These are phyloP conservation scores for Triplophysa tibetana DNA, from an alignment of 2,113 vertebrate genomes.

Conservation along the genomic window DNA sequence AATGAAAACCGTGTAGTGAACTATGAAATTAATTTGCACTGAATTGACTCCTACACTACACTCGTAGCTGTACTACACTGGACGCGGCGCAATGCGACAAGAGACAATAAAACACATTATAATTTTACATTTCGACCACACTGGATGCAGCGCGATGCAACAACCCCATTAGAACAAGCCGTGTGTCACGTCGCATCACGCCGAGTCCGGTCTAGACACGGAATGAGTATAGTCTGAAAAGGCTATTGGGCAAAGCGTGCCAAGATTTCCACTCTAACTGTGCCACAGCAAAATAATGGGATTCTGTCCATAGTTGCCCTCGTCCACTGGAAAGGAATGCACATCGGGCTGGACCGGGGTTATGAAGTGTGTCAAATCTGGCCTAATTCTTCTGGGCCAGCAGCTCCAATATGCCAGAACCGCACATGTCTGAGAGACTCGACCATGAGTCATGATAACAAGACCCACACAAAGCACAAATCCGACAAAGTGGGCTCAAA, in stretches of 20 bases:
- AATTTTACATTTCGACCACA: too few species aligned
- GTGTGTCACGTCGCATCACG: too few species aligned
- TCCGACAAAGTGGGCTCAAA: not conserved
- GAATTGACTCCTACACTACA: too few species aligned
- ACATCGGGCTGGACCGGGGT: conserved; percentile 61
- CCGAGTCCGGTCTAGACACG: too few species aligned
- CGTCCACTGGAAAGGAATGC: conserved; percentile 52
- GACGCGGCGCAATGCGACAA: too few species aligned
- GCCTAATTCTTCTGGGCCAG: conserved; percentile 73
- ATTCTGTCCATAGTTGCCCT: conserved; percentile 25
- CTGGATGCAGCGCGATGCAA: too few species aligned
- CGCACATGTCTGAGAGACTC: conserved; percentile 63
- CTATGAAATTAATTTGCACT: too few species aligned
- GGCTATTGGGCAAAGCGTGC: conserved; percentile 3
- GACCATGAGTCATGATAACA: conserved; percentile 61
- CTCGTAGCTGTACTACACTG: too few species aligned
- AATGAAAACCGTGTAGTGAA: too few species aligned
- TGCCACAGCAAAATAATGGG: not conserved
- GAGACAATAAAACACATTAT: too few species aligned
- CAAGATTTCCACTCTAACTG: conserved; percentile 15
- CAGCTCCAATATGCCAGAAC: conserved; percentile 64
- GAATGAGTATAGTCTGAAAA: conserved; percentile 5
- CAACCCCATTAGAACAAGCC: too few species aligned
- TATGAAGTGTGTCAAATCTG: conserved; percentile 77
- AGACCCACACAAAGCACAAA: not conserved